Evolutionary conservation across 1,140 invertebrate species (phyloP).

Genomic region (Cydia splendana): DNA sequence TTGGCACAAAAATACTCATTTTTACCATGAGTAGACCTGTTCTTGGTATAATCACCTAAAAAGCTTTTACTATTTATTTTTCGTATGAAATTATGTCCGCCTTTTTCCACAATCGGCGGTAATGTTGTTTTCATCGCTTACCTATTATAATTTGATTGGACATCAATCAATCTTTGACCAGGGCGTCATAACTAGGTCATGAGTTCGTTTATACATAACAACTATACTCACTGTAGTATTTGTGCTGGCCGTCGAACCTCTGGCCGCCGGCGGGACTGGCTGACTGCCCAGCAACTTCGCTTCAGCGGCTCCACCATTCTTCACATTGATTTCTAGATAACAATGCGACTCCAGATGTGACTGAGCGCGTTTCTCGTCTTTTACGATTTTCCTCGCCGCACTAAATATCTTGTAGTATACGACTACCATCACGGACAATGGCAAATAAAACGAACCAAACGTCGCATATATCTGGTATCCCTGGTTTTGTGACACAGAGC

Average conservation of each 20-base stretch:
- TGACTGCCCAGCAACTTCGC: conserved; percentile 81
- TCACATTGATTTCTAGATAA: conserved; percentile 85
- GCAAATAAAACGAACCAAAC: conserved; percentile 94
- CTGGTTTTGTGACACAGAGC: conserved; percentile 92
- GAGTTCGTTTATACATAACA: conserved; percentile 11
- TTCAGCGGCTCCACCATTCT: conserved; percentile 84
- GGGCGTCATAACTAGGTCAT: conserved; percentile 21
- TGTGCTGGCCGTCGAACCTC: conserved; percentile 81
- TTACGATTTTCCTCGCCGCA: conserved; percentile 90
- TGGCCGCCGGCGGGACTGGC: conserved; percentile 67
- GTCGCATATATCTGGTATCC: conserved; percentile 95
- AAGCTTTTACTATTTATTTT: conserved; percentile 8
- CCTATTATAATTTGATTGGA: conserved; percentile 29
- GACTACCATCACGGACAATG: conserved; percentile 93
- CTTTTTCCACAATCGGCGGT: neutral
- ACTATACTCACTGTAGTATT: conserved; percentile 82
- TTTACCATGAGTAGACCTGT: neutral
- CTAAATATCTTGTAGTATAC: conserved; percentile 96
- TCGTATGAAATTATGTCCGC: neutral
- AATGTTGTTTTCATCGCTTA: conserved; percentile 28
- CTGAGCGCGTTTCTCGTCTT: conserved; percentile 92
- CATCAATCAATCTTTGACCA: conserved; percentile 31
- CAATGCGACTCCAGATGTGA: conserved; percentile 89
- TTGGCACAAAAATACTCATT: too few relatives aligned
- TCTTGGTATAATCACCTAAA: neutral